phyloP scores from a whole-genome alignment of 2,888 invertebrate genomes.

The Drosophila trichaetosa region DNA sequence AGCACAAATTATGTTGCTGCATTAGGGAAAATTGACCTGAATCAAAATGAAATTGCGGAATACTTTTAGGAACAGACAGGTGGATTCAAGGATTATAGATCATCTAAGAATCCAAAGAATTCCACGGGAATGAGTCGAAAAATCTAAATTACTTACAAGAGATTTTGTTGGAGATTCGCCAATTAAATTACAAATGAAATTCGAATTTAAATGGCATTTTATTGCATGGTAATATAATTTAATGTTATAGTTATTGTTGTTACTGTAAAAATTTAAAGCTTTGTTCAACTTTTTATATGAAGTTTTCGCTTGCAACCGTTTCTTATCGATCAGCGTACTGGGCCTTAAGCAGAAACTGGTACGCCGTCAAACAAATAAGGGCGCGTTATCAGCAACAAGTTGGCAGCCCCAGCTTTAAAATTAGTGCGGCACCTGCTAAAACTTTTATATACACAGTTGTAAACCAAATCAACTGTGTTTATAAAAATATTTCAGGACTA shows the following conservation, averaged over 20 bases:
- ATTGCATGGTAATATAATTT: neutral
- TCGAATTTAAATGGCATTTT: neutral
- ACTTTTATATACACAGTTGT: neutral
- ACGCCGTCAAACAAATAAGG: neutral
- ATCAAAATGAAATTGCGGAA: neutral
- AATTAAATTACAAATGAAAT: neutral
- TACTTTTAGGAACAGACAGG: neutral
- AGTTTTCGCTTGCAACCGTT: neutral
- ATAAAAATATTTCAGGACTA: too few species aligned
- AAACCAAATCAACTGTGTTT: neutral
- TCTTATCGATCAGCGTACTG: neutral
- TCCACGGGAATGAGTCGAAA: neutral
- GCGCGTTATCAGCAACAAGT: conserved; percentile 2
- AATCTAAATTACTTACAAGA: neutral
- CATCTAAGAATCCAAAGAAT: neutral
- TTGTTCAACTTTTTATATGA: neutral
- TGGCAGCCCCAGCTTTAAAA: conserved; percentile 9
- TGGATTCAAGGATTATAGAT: neutral
- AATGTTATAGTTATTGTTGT: neutral
- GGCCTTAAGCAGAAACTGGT: neutral
- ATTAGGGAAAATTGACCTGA: neutral
- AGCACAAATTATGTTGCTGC: neutral
- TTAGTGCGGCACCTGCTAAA: neutral
- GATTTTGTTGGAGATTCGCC: neutral
- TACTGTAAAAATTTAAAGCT: neutral